Conservation (phyloP, 2,797 vertebrate genomes). For the Buphagus erythrorhynchus region DNA sequence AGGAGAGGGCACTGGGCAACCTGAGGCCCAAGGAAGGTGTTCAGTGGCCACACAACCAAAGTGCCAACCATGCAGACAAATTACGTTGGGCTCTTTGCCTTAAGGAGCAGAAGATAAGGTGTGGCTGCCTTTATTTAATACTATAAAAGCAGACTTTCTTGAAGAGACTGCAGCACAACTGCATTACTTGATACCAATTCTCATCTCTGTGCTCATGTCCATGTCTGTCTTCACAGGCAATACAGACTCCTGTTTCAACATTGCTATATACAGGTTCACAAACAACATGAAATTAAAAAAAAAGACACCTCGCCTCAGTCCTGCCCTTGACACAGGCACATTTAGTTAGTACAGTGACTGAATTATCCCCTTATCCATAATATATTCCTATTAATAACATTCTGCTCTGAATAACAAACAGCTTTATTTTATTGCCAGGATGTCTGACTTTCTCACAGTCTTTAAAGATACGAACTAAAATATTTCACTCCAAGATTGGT, state of each 20-base stretch:
- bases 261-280: background rate
- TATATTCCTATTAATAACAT: background rate
- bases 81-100: accelerated
- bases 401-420: background rate
- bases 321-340: background rate
- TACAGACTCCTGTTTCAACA: background rate
- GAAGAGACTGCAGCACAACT: background rate
- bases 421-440: constrained; percentile 17
- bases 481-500: background rate
- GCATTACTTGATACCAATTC: background rate
- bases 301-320: background rate
- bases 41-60: background rate
- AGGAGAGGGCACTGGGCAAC: background rate
- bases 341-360: background rate
- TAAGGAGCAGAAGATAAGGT: background rate
- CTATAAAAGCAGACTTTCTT: background rate
- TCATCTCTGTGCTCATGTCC: accelerated
- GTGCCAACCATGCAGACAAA: background rate
- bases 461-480: constrained; percentile 38
- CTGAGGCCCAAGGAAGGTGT: background rate
- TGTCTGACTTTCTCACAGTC: background rate
- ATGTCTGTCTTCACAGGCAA: background rate
- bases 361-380: background rate
- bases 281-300: background rate
- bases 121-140: background rate